Base-by-base conservation (phyloP, 2,888 invertebrate genomes). In the Drosophila robusta region DNA sequence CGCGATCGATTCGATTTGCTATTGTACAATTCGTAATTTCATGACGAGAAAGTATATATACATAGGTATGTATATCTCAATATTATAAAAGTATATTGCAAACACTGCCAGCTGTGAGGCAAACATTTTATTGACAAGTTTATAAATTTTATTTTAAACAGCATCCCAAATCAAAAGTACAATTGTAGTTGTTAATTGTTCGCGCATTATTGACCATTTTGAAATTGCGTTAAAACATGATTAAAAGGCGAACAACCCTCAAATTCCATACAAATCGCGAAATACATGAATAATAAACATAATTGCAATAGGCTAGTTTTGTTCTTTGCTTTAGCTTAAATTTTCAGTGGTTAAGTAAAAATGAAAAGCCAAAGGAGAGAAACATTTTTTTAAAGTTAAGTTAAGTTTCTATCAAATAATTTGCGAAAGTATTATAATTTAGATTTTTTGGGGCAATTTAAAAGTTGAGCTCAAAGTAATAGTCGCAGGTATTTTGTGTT, bases 101-200 rank as follows among this genome's bases (percentile, higher is more conserved):
- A 68, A 64, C 86, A 83, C 82, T 83, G 82, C 82, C 82, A 87
- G 70, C 83, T 85, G 86, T 50, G 24, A 87, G 74, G 77, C 77
- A 76, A 63, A 44, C 60, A 54, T 47, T 47, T 24, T 38, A 16
- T 57, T 42, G 4, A 36, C 16, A 54, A 29, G 41, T 46, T 62
- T 4, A 24, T 4, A 12, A 22, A 46, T 54, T 50, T 42, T 55
- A 45, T 54, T 60, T 52, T 7, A 47, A 61, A 70, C 41, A 18
- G 52, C 54, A 62, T 63, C 64, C 47, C 39, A 45, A 51, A 29
- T 39, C 39, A 18, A 5, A 44, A 14, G 9, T 42, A 54, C 11
- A 16, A 26, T 29, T 29, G n/a, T 6, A 49, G 46, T 50, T 60
- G 16, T 39, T 45, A 32, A 44, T 47, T 66, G 49, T 46, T 61